Evolutionary conservation across 1,140 invertebrate genomes (phyloP).

Genomic region (Drosophila orosa): DNA sequence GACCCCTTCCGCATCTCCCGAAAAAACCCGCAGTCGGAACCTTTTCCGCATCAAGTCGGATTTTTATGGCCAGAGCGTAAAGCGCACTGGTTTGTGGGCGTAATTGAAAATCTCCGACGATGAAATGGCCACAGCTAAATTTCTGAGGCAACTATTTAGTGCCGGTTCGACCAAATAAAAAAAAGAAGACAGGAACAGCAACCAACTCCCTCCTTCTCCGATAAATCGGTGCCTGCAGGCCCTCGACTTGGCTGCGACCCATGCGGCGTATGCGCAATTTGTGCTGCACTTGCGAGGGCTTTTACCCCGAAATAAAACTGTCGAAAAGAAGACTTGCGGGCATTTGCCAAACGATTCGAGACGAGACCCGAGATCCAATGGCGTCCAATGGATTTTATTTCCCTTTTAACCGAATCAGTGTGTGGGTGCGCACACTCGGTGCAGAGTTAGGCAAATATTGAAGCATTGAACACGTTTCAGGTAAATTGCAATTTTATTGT

Average conservation of each 20-base stretch:
- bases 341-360: slow-evolving; percentile 65
- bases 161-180: slow-evolving; percentile 18
- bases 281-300: slow-evolving; percentile 56
- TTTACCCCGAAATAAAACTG: slow-evolving; percentile 64
- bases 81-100: slow-evolving; percentile 57
- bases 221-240: slow-evolving; percentile 59
- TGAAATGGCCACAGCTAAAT: slow-evolving; percentile 67
- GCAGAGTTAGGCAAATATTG: slow-evolving; percentile 69
- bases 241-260: slow-evolving; percentile 20
- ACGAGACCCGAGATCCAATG: slow-evolving; percentile 47
- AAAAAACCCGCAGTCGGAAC: background rate
- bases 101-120: slow-evolving; percentile 69
- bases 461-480: slow-evolving; percentile 74
- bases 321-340: slow-evolving; percentile 71
- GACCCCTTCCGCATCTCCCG: slow-evolving; percentile 17
- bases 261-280: slow-evolving; percentile 77
- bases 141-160: slow-evolving; percentile 77
- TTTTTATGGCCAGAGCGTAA: slow-evolving; percentile 73
- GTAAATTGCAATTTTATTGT: slow-evolving; percentile 79
- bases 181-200: background rate
- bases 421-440: slow-evolving; percentile 10
- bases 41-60: slow-evolving; percentile 66
- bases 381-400: slow-evolving; percentile 55
- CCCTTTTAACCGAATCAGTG: slow-evolving; percentile 4
- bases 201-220: slow-evolving; percentile 10